Base-by-base conservation (phyloP, 2,888 invertebrate species). In the Diabrotica balteata region DNA sequence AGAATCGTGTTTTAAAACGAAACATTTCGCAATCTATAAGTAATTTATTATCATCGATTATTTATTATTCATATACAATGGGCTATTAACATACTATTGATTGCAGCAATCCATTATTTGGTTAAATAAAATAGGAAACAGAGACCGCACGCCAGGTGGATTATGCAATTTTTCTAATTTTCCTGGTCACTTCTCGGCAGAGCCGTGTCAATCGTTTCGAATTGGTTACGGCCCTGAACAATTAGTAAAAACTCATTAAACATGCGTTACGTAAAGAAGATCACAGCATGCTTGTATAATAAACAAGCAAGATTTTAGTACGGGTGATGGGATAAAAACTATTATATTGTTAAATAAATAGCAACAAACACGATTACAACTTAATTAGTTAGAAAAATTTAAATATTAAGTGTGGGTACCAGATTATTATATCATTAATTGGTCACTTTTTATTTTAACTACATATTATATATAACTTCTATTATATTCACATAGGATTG, bases 251-350 rank as follows among this genome's bases (percentile, higher is more conserved):
- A 47, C 57, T 50, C 50, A 55, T 59, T 58, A 59, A 45, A 59
- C 53, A 47, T 45, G 17, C 65, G 59, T 65, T 65, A 65, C 53
- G 53, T 59, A 65, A 59, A 46, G 59, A 59, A 55, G 59, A 52
- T 46, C 52, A 44, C 52, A 45, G 52, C 42, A 45, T 57, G 63
- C 11, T 55, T 57, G 50, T 49, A 57, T 63, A 50, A 63, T 63
- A 63, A 63, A 63, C 57, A 63, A 63, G 55, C 63, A 10, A 59
- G 61, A 32, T 49, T 49, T 17, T 32, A 52, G 22, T 52, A 22
- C 22, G 22, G 11, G 32, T 32, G 22, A 11, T 51, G 32, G 32
- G 32, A 32, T 32, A 32, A 32, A 32, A 32, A 32, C 5, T 32
- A 32, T 32, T 32, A 32, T 5, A 32, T 32, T 4, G 1, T n/a